phyloP scores from a whole-genome alignment of 35 echinoderm and acorn worm genomes.

The Chiridota heheva region DNA sequence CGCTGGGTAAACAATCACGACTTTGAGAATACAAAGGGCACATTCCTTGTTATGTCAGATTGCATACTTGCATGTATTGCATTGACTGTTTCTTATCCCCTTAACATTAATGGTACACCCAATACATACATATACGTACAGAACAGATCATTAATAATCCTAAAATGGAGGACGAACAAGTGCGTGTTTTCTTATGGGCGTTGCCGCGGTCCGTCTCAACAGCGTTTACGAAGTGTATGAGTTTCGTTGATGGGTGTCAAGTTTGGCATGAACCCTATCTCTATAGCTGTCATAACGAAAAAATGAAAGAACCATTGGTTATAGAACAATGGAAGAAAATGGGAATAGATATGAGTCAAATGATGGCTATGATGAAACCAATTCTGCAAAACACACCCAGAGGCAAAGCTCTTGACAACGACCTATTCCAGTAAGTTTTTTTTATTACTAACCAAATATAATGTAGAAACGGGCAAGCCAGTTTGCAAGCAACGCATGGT shows the following conservation, averaged over 20 bases:
- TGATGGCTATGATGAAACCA: conserved; percentile 1
- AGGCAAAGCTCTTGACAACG: conserved; percentile 5
- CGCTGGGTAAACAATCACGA: no score
- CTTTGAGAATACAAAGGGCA: no score
- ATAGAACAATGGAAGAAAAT: neutral
- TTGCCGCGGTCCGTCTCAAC: conserved; percentile 25
- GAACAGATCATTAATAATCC: no score
- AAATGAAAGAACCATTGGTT: conserved; percentile 1
- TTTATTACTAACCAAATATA: no score
- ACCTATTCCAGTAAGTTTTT: conserved; percentile 13
- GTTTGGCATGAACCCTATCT: conserved; percentile 31
- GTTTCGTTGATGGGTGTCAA: conserved; percentile 19
- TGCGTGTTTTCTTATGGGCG: conserved; percentile 37
- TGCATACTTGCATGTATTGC: no score
- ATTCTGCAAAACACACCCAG: neutral
- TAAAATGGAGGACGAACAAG: conserved; percentile 6
- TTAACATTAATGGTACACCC: no score
- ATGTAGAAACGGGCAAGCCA: no score
- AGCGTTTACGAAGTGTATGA: conserved; percentile 35
- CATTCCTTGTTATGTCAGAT: no score
- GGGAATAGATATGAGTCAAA: neutral
- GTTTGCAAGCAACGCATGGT: no score
- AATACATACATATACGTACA: no score
- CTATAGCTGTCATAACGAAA: conserved; percentile 25
- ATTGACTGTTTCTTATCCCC: no score